These are phyloP conservation scores for Kuschelorhynchus macadamiae DNA, from an alignment of 2,888 invertebrate species.

Conservation along the genomic window DNA sequence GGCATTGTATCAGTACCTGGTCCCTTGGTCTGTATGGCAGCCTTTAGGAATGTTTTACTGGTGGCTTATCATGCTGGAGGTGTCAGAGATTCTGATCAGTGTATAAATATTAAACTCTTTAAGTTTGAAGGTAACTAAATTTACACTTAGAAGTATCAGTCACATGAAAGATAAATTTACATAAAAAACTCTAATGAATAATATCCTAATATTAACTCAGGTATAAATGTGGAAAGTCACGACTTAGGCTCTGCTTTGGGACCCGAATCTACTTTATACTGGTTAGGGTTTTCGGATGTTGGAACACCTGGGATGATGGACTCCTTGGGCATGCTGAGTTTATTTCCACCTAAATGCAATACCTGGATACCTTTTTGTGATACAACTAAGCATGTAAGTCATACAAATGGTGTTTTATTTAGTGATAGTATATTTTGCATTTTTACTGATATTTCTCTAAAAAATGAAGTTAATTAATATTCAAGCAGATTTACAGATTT, in stretches of 20 bases:
- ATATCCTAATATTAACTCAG: too few species aligned
- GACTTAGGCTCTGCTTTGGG: conserved; percentile 77
- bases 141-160: too few species aligned
- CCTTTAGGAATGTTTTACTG: conserved; percentile 74
- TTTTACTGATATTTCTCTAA: too few species aligned
- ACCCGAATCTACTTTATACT: conserved; percentile 77
- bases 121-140: conserved; percentile 67
- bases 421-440: too few species aligned
- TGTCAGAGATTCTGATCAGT: conserved; percentile 71
- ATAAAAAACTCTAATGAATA: too few species aligned
- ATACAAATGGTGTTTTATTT: too few species aligned
- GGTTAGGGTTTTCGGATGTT: conserved; percentile 86
- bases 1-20: conserved; percentile 83
- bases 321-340: conserved; percentile 80
- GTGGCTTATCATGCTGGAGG: conserved; percentile 78
- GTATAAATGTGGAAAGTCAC: conserved; percentile 67
- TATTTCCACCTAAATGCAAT: conserved; percentile 78
- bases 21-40: conserved; percentile 78
- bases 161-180: too few species aligned
- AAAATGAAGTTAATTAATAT: too few species aligned
- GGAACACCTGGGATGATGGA: conserved; percentile 87
- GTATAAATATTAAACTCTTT: conserved; percentile 72
- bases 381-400: conserved; percentile 78
- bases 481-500: too few species aligned
- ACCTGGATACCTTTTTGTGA: conserved; percentile 89